Base-by-base conservation (phyloP, 2,797 vertebrate genomes). In the Sebastes minor region DNA sequence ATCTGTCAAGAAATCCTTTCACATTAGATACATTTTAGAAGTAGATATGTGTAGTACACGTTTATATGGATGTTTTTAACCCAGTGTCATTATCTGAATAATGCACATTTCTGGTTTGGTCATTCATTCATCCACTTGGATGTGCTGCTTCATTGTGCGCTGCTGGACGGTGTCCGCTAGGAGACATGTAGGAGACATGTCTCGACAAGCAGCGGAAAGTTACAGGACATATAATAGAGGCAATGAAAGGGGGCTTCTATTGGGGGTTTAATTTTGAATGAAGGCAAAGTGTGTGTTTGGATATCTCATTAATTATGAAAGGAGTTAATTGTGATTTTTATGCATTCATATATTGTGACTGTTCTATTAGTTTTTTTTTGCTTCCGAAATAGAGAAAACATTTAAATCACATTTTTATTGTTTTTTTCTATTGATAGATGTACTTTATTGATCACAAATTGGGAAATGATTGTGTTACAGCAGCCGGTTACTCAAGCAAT, bases 131-230 rank as follows among this genome's bases (percentile, higher is more conserved):
- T 80, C 52, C 53, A 4, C 6, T 57, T n/a, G 9, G 9, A 38
- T 52, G 52, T 5, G 71, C 70, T 5, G 71, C 70, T 33, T 32
- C 70, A 53, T 74, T 74, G 79, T 81, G 79, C 71, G 76, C 76
- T 35, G 86, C 55, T 78, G 87, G 88, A 86, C 78, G 2, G 57
- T 72, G 86, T 81, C 90, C 72, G 52, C 69, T 30, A 2, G 25
- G 0, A 6, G 92, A 94, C 93, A 93, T 91, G 62, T 30, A 2
- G 25, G 0, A 6, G 92, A 94, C 93, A 93, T 91, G 93, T 92
- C 91, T 60, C 53, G 83, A 84, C 92, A 88, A 87, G 91, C 61
- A 79, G 82, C 93, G 81, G 82, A 91, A 91, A 92, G 89, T 93
- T 91, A 89, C 86, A 27, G 86, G 74, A 76, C 80, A 42, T 1